Base-by-base conservation (phyloP, 2,113 vertebrate species). In the Gobiocypris rarus region DNA sequence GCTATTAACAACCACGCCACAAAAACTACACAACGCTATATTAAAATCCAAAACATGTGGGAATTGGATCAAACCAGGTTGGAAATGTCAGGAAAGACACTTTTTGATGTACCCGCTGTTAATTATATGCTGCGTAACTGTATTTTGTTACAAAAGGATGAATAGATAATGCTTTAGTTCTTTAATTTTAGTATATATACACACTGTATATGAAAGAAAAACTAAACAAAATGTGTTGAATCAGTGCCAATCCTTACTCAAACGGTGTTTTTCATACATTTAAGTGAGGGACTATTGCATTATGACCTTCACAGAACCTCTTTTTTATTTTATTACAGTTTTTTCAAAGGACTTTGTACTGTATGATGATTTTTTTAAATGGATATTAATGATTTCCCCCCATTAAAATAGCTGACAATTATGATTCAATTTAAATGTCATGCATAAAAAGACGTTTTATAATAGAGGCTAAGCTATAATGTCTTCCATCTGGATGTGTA, bases 401-500 rank as follows among this genome's bases (percentile, higher is more conserved):
- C n/a, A 45, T 45, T 34, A 11, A 41, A 77, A 77, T 24, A 77
- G 1, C 14, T 78, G 14, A 19, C 14, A 4, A 5, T 34, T 38
- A 38, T 22, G 15, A 24, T n/a, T n/a, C 34, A 14, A 19, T 38
- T 67, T 9, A 50, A 50, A 38, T 43, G 34, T 48, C 75, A 41
- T 19, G n/a, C 24, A 41, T 45, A 48, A 14, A 34, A 70, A 28
- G 48, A 74, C 75, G n/a, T 79, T 82, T 48, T 81, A 89, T 84
- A 81, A 50, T 52, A 43, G 83, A 52, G 77, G 50, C 41, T 84
- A 76, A 67, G 81, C 75, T 84, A 28, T 52, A 56, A 81, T 84
- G 87, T 85, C 85, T 67, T 86, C 59, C 74, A 67, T 45, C 90
- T 58, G 81, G 82, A 85, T 56, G 41, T 73, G 67, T 83, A 70